A percentile compares a stretch with the other conserved stretches of the same genome.
phyloP scores from a whole-genome alignment of 2,888 invertebrate genomes.

The Pegoplata infirma region DNA sequence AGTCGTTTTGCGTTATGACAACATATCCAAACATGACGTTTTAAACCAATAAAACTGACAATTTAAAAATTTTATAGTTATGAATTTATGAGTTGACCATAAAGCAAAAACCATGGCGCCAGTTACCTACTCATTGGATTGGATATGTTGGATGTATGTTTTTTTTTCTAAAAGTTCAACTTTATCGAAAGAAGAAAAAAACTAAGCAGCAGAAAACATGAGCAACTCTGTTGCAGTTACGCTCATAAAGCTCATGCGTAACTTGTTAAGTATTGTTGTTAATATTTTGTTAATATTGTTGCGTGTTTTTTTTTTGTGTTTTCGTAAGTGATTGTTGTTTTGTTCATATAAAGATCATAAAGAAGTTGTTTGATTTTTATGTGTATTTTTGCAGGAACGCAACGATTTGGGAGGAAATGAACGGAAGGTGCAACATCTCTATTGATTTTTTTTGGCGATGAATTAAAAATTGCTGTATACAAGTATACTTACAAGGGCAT shows the following conservation, averaged over 20 bases:
- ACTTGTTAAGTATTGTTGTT: conserved; percentile 37
- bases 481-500: no score
- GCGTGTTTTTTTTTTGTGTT: conserved; percentile 23
- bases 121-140: conserved; percentile 34
- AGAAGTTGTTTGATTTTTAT: conserved; percentile 46
- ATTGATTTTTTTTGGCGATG: no score
- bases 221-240: conserved; percentile 48
- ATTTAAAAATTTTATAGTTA: conserved; percentile 65
- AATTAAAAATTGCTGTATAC: no score
- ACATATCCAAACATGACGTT: conserved; percentile 64
- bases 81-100: conserved; percentile 64
- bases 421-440: no score
- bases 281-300: conserved; percentile 24
- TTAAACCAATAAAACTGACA: conserved; percentile 65
- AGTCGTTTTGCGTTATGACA: conserved; percentile 62
- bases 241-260: conserved; percentile 61
- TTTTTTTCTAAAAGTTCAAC: conserved; percentile 34
- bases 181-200: conserved; percentile 27
- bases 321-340: conserved; percentile 50
- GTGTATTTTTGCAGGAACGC: conserved; percentile 1
- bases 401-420: neutral
- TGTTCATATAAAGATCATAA: conserved; percentile 51
- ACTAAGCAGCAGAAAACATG: neutral
- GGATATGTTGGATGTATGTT: neutral
- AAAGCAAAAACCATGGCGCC: conserved; percentile 65